Evolutionary conservation across 2,888 invertebrate genomes (phyloP), one percentile per base, ranked within the genome.

Genomic region (Clostera curtula): DNA sequence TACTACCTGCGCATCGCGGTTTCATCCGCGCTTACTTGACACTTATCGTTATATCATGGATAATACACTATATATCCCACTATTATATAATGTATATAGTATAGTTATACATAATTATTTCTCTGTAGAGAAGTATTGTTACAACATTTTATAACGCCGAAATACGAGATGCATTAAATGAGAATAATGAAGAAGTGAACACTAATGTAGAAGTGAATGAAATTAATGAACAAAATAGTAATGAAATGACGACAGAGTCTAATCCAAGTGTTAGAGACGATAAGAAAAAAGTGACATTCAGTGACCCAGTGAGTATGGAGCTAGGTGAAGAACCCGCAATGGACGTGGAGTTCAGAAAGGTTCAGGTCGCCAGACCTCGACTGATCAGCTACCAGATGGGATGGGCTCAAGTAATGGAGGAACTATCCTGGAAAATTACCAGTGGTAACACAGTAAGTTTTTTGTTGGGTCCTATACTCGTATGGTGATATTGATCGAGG

Each of bases 341-440:
- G 13, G 26, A 17, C 9, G 34, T 43, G 24, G 35, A 38, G 19
- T 10, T 31, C 19, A 37, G 37, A 26, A 7, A 33, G 6, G 15
- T 7, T 4, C 8, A 24, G 7, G 28, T 19, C 7, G 25, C 23
- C 12, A 35, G 31, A 17, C 52, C 56, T 1, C 51, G 61, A 4
- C 41, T 48, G 24, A 40, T 45, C 24, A 75, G 71, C 40, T 57
- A 48, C 27, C 64, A 66, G 18, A 45, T 69, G 35, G 60, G 56
- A 29, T 79, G 79, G 79, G 68, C 60, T 15, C 73, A 74, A 40
- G 79, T 80, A 17, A 39, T 75, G 26, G 74, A 75, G 34, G 80
- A 79, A 36, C 49, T 80, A 16, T 50, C 62, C 19, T 73, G 69
- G 68, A 77, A 71, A 42, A 17, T 65, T 5, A n/a, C n/a, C n/a